Base-by-base conservation (phyloP, 1,140 invertebrate genomes). In the Brachionus koreanus region DNA sequence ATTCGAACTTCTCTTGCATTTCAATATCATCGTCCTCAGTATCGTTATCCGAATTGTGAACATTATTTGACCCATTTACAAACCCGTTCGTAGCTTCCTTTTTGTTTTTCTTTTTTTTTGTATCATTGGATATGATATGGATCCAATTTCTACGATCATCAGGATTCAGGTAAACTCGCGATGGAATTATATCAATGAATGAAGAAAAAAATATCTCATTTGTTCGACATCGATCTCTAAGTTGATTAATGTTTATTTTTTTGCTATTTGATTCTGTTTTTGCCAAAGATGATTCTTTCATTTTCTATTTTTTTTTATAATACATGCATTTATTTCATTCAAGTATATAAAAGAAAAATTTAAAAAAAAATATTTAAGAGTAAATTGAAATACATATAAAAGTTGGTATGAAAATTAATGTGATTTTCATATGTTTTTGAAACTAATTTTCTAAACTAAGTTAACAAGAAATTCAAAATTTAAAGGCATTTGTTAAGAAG, bases 121-220 rank as follows among this genome's bases (percentile, higher is more conserved):
- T 61, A 4, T 65, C 61, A 29, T 61, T 79, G 19, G 69, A 74
- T 13, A 61, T 16, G 13, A 79, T 39, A 5, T 65, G 23, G 10
- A 61, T 79, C 76, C 76, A 79, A 61, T 79, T 79, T 16, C 35
- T 29, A 4, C 49, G 16, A 29, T 79, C 76, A 35, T 79, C 76
- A 23, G 76, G 23, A 61, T 79, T 57, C 9, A 79, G 57, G n/a
- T 79, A 79, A 43, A 79, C 37, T 42, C 49, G 61, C 10, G 76
- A 42, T 65, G 76, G 76, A 19, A 79, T 43, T 10, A 79, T 61
- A 29, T 79, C 76, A 61, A 79, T 57, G 25, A 79, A 79, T 6
- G 49, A 61, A 19, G 49, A 61, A 25, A 79, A 79, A 37, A 79
- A 57, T 12, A 52, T 0, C 49, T 79, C 76, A 65, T 79, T 79